Evolutionary conservation across 2,797 vertebrate species (phyloP).

Genomic region (Pseudomugil gertrudae): DNA sequence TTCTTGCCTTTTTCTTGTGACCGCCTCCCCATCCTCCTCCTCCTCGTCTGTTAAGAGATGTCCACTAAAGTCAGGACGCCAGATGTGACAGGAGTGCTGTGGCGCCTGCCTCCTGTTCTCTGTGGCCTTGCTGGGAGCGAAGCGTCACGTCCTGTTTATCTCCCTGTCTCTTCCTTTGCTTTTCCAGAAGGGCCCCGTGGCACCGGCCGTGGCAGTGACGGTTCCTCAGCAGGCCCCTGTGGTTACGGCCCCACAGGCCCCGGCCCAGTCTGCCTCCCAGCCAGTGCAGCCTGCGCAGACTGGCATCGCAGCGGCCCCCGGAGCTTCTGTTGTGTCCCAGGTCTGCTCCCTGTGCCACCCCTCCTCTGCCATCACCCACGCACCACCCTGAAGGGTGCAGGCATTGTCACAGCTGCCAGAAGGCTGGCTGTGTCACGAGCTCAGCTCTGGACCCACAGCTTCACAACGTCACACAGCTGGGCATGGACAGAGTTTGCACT

Average conservation of each 20-base stretch:
- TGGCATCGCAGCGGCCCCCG: constrained; percentile 77
- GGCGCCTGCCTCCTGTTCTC: constrained; percentile 78
- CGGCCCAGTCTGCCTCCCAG: constrained; percentile 76
- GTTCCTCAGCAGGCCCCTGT: constrained; percentile 81
- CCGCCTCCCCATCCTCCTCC: constrained; percentile 49
- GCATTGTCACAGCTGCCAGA: constrained; percentile 72
- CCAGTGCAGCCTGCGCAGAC: constrained; percentile 77
- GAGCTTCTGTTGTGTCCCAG: constrained; percentile 85
- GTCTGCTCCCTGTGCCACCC: constrained; percentile 62
- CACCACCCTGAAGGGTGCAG: constrained; percentile 45
- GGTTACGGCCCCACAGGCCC: constrained; percentile 76
- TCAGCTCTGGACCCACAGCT: constrained; percentile 32
- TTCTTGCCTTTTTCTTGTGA: constrained; percentile 48
- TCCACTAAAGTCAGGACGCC: constrained; percentile 75
- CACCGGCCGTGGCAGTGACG: constrained; percentile 77
- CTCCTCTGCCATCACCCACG: constrained; percentile 17
- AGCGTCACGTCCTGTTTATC: constrained; percentile 85
- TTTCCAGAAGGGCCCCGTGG: constrained; percentile 82
- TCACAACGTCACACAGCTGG: constrained; percentile 65
- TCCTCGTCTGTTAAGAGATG: constrained; percentile 70
- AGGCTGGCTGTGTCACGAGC: constrained; percentile 67
- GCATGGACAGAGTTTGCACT: constrained; percentile 48
- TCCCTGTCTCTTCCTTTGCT: constrained; percentile 74
- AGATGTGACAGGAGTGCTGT: constrained; percentile 80
- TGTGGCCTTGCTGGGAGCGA: constrained; percentile 82